Conservation (phyloP, 2,113 vertebrate genomes). For the Anoura caudifer region DNA sequence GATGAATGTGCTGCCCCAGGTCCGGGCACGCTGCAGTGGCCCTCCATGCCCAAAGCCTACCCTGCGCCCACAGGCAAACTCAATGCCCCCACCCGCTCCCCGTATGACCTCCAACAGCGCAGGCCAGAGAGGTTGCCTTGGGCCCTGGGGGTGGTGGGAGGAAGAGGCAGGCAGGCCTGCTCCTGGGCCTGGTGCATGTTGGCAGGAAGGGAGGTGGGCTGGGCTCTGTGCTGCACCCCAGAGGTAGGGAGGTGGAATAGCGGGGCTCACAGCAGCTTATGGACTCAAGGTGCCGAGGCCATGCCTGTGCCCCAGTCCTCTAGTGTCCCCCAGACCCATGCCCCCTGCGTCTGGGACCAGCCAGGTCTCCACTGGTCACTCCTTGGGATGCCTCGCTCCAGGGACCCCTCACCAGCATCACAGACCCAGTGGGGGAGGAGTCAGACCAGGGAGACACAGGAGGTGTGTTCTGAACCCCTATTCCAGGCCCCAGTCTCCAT, state of each 20-base stretch:
- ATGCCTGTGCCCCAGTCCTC: too few relatives aligned
- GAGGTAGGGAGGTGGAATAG: not conserved
- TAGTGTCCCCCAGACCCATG: rapidly evolving
- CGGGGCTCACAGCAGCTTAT: not conserved
- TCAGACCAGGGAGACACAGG: too few relatives aligned
- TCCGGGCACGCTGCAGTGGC: not conserved
- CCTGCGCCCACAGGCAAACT: rapidly evolving
- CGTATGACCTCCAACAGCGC: rapidly evolving
- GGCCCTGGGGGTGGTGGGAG: not conserved
- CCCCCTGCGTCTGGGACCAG: rapidly evolving
- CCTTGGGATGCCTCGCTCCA: not conserved
- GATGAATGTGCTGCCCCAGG: not conserved
- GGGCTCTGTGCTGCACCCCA: not conserved
- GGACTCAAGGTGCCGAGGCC: not conserved
- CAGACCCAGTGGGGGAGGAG: not conserved
- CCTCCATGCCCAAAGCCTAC: not conserved
- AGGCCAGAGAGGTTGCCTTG: rapidly evolving
- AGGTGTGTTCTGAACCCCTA: not conserved
- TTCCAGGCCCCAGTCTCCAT: not conserved
- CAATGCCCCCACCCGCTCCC: rapidly evolving
- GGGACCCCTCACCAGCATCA: not conserved
- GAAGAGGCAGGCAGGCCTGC: not conserved
- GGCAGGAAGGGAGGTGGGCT: not conserved
- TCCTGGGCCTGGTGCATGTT: not conserved
- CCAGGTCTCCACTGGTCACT: not conserved